Base-by-base conservation (phyloP, 2,888 invertebrate species). In the Epiperipatus broadwayi region DNA sequence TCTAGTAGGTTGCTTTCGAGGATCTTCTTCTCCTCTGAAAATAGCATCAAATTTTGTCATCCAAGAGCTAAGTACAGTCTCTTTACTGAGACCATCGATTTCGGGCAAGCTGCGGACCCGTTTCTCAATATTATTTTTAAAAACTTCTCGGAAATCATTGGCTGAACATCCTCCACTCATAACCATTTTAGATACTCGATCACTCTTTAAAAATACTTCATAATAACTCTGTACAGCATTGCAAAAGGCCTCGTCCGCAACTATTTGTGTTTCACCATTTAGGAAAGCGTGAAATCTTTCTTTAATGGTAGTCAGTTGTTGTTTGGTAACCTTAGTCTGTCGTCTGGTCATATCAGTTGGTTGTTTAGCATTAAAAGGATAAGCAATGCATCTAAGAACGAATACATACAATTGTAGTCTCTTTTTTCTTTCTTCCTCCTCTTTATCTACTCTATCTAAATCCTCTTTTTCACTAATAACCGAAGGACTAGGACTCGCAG, bases 41-140 rank as follows among this genome's bases (percentile, higher is more conserved):
- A 99, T 95, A 61, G 91, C 87, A 66, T 99, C 97, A 62, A 93
- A 95, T 63, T 93, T 99, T 40, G 91, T 87, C 74, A 99, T 78
- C 97, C 97, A 99, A 31, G 93, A 93, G 46, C 89, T 89, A 48
- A 95, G 68, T 29, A 97, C 95, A 31, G 93, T 95, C 65, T 95
- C 95, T 67, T 97, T 97, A 65, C 89, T 93, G 51, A 97, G 66
- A 47, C 97, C 97, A 65, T 99, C 95, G 57, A 97, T 95, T 71
- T 97, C 95, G 47, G 97, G 97, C 55, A 97, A 70, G 56, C 87
- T 89, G 64, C 87, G 75, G 59, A 93, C 89, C 61, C 95, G 72
- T 65, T 95, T 95, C 63, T 97, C 95, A 55, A 97, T 89, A 64
- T 95, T 95, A 61, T 87, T 89, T 60, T 87, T 76, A 63, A 84